These are phyloP conservation scores for Diabrotica undecimpunctata DNA, from an alignment of 1,140 invertebrate species.

Conservation along the genomic window DNA sequence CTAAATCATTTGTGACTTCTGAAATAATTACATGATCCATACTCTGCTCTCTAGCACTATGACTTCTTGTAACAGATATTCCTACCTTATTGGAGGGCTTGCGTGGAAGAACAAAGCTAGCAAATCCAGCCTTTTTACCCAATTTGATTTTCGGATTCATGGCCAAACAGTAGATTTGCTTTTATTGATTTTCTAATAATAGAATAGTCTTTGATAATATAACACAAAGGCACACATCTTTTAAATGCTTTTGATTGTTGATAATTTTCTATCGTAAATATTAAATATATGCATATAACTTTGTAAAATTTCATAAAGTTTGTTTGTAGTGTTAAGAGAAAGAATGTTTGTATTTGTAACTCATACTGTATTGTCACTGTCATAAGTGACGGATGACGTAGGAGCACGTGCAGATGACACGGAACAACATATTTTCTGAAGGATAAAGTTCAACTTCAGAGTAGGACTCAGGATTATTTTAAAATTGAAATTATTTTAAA, in stretches of 20 bases:
- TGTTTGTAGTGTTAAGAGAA: not conserved
- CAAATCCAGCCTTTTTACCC: conserved; percentile 25
- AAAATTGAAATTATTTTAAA: too few species aligned
- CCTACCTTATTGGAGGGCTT: conserved; percentile 45
- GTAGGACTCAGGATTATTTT: too few species aligned
- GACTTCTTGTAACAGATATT: conserved; percentile 37
- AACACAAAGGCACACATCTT: too few species aligned
- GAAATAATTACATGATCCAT: conserved; percentile 31
- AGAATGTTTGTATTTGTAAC: conserved; percentile 1
- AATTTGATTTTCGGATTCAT: conserved; percentile 24
- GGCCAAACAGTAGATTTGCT: conserved; percentile 18
- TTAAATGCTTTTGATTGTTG: too few species aligned
- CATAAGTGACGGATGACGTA: not conserved
- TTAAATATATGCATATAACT: too few species aligned
- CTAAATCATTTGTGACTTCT: conserved; percentile 36
- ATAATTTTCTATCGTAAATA: too few species aligned
- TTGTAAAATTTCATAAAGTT: not conserved
- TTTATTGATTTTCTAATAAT: conserved; percentile 34
- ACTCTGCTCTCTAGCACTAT: conserved; percentile 38
- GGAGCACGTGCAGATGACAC: not conserved
- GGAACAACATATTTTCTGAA: too few species aligned
- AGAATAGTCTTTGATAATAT: conserved; percentile 6
- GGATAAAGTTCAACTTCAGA: too few species aligned
- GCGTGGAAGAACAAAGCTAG: conserved; percentile 41
- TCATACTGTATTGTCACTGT: not conserved